A percentile compares a stretch with the other conserved stretches of the same genome.
These are phyloP conservation scores for Cerceris rybyensis DNA, from an alignment of 2,888 invertebrate species.

Conservation along the genomic window DNA sequence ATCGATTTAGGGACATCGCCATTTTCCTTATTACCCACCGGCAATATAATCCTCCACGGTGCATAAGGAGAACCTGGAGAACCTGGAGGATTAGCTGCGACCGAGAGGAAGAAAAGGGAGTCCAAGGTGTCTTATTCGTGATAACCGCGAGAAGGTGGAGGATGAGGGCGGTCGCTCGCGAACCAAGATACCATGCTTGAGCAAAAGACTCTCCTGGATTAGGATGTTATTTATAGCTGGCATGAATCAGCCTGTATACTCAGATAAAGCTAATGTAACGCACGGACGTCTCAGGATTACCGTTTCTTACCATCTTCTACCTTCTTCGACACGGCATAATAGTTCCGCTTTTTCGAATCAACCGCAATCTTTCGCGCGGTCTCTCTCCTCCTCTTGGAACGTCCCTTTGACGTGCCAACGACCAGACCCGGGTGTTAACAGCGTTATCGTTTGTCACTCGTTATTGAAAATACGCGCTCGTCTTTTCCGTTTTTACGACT, in stretches of 20 bases:
- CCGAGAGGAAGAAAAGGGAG: neutral
- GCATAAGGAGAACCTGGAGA: conserved; percentile 5
- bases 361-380: neutral
- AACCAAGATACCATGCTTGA: conserved; percentile 35
- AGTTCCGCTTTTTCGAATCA: neutral
- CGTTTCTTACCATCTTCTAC: neutral
- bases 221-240: conserved; percentile 70
- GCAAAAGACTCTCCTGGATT: conserved; percentile 65
- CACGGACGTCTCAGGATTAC: conserved; percentile 16
- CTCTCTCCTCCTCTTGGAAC: neutral
- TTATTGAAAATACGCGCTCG: too few relatives aligned
- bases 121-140: conserved; percentile 18
- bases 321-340: neutral
- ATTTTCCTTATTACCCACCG: conserved; percentile 74
- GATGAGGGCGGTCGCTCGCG: conserved; percentile 22
- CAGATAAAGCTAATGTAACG: conserved; percentile 69
- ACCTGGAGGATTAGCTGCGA: neutral
- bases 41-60: conserved; percentile 35
- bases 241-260: conserved; percentile 69
- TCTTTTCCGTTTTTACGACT: too few relatives aligned
- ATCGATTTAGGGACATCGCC: conserved; percentile 54
- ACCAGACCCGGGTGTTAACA: too few relatives aligned
- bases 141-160: conserved; percentile 37
- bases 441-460: too few relatives aligned
- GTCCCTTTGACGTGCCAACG: neutral